Conservation (phyloP, 2,797 vertebrate genomes). For the Pampus argenteus region DNA sequence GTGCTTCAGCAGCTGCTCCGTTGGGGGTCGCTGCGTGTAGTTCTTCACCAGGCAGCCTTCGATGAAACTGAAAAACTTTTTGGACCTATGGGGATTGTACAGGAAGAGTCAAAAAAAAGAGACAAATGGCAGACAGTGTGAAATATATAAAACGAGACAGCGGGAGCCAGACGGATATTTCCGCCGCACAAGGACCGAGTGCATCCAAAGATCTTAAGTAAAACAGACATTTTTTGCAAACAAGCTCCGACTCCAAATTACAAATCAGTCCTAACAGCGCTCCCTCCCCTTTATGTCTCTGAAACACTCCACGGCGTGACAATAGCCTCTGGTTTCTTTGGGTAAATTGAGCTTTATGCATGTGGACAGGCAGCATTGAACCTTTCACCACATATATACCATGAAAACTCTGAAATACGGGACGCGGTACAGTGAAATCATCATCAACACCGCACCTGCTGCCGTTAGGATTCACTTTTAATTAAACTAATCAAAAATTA, state of each 20-base stretch:
- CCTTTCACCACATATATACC: conserved; percentile 20
- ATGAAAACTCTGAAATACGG: conserved; percentile 22
- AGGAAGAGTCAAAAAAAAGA: not conserved
- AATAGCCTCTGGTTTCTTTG: conserved; percentile 17
- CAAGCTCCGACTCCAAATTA: conserved; percentile 29
- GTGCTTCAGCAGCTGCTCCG: conserved; percentile 96
- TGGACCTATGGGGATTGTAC: conserved; percentile 87
- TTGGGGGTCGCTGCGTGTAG: conserved; percentile 95
- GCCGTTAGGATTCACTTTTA: not conserved
- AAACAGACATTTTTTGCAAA: conserved; percentile 29
- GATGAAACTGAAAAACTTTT: conserved; percentile 99
- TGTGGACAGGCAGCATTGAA: conserved; percentile 32
- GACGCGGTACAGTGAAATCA: conserved; percentile 3
- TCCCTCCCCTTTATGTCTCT: conserved; percentile 1
- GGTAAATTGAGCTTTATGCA: conserved; percentile 21
- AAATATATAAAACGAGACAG: conserved; percentile 12
- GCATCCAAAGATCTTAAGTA: not conserved
- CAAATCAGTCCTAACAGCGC: conserved; percentile 10
- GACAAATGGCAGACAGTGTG: not conserved
- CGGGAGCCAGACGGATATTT: conserved; percentile 11
- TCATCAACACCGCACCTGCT: conserved; percentile 45
- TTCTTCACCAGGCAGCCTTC: conserved; percentile 98
- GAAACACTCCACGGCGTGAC: not conserved
- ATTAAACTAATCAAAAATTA: not conserved
- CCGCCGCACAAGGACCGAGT: conserved; percentile 8